phyloP scores from a whole-genome alignment of 92 coral and sea anemone genomes.

The Muricea muricata region DNA sequence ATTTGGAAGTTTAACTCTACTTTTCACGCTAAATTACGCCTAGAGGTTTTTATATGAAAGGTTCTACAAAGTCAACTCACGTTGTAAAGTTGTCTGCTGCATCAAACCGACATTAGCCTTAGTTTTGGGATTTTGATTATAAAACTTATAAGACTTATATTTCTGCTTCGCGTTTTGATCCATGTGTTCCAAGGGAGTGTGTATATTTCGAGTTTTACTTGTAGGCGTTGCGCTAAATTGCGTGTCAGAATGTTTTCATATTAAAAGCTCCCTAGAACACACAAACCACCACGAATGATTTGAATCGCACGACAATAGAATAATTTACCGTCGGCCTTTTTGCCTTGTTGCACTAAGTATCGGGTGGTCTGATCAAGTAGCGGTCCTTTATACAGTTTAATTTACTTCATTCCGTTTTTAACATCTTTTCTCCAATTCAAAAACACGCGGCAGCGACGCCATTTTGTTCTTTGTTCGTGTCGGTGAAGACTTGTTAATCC shows the following conservation, averaged over 20 bases:
- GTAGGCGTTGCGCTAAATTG: not conserved
- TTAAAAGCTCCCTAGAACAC: not conserved
- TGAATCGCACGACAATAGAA: not conserved
- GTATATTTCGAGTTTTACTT: not conserved
- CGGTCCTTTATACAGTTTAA: not conserved
- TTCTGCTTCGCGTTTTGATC: not conserved
- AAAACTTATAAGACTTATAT: not conserved
- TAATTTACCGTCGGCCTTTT: not conserved
- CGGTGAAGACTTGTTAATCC: constrained; percentile 18
- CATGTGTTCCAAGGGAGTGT: not conserved
- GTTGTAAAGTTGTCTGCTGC: too few relatives aligned
- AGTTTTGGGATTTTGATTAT: too few relatives aligned
- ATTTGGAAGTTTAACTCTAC: too few relatives aligned
- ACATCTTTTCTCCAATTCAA: not conserved
- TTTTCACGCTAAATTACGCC: too few relatives aligned
- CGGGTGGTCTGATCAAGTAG: not conserved
- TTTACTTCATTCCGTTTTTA: not conserved
- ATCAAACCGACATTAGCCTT: too few relatives aligned
- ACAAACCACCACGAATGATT: constrained; percentile 27
- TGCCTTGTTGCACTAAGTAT: not conserved
- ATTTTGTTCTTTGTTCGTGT: constrained; percentile 24
- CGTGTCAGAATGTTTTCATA: not conserved
- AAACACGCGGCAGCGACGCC: constrained; percentile 17
- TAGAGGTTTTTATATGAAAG: too few relatives aligned
- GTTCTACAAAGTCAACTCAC: not conserved